Conservation (phyloP, 1,140 invertebrate species). For the Drosophila neocordata region DNA sequence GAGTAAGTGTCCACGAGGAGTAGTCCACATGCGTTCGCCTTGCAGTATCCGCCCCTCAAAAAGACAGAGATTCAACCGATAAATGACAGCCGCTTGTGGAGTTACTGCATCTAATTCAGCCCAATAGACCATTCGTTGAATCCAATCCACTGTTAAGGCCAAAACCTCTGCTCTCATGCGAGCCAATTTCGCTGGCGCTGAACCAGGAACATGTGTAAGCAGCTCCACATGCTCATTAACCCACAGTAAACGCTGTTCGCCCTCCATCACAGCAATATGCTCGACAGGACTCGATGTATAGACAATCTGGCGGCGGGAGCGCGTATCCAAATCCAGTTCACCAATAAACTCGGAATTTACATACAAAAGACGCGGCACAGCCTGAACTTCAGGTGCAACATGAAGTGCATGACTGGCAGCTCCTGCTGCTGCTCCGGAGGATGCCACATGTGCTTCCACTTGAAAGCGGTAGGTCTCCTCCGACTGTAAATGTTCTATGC, state of each 20-base stretch:
- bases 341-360: conserved; percentile 88
- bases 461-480: conserved; percentile 87
- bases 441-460: conserved; percentile 91
- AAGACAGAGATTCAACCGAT: conserved; percentile 85
- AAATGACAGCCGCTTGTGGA: conserved; percentile 82
- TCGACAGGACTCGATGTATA: conserved; percentile 84
- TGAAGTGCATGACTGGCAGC: conserved; percentile 81
- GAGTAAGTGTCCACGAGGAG: conserved; percentile 81
- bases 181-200: conserved; percentile 86
- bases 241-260: conserved; percentile 91
- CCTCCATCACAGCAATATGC: conserved; percentile 86
- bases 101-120: conserved; percentile 84
- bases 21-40: conserved; percentile 52
- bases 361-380: conserved; percentile 90
- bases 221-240: conserved; percentile 91
- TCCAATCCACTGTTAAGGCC: conserved; percentile 91
- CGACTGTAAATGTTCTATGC: conserved; percentile 53
- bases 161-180: conserved; percentile 86
- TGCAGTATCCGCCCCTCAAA: conserved; percentile 72
- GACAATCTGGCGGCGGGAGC: conserved; percentile 77
- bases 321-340: conserved; percentile 89
- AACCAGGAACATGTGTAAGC: conserved; percentile 85
- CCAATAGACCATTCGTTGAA: conserved; percentile 92
- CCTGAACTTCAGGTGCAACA: conserved; percentile 86
- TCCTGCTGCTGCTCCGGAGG: conserved; percentile 85